Conservation (phyloP, 1,140 invertebrate genomes). For the Neelides sp. region DNA sequence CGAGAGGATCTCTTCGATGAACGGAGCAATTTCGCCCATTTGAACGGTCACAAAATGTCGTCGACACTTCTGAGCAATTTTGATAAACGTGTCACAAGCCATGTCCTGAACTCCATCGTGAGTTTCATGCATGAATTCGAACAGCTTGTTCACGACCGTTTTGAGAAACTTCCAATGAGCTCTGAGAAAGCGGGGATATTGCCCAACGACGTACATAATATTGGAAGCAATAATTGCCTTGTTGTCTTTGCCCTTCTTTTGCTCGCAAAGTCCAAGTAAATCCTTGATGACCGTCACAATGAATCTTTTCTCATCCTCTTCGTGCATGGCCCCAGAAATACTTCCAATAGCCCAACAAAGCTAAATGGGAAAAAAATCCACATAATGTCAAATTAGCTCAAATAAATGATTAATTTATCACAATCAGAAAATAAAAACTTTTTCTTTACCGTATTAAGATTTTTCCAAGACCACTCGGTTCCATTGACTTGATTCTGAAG, state of each 20-base stretch:
- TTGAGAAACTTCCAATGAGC: conserved; percentile 99
- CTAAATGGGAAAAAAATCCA: conserved; percentile 35
- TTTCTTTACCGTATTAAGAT: conserved; percentile 74
- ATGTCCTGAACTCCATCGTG: conserved; percentile 99
- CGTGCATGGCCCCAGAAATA: conserved; percentile 96
- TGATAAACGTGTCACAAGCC: conserved; percentile 99
- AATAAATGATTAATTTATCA: background rate
- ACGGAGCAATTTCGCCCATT: conserved; percentile 89
- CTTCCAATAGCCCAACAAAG: conserved; percentile 99
- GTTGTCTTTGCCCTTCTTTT: conserved; percentile 99
- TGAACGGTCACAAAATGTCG: conserved; percentile 95
- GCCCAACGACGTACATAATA: conserved; percentile 99
- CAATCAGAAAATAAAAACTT: background rate
- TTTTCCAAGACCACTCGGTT: conserved; percentile 99
- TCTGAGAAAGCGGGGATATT: conserved; percentile 94
- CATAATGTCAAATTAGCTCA: background rate
- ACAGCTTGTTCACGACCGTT: conserved; percentile 99
- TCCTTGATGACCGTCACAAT: conserved; percentile 99
- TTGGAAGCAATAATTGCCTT: conserved; percentile 98
- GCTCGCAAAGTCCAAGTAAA: conserved; percentile 92
- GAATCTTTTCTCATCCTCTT: conserved; percentile 99
- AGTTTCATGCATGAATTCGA: conserved; percentile 99
- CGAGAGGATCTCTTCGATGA: conserved; percentile 96
- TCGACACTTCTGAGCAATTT: conserved; percentile 98
- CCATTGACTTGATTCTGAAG: conserved; percentile 98